These are phyloP conservation scores for Dasyurus viverrinus DNA, from an alignment of 2,113 vertebrate species.

Conservation along the genomic window DNA sequence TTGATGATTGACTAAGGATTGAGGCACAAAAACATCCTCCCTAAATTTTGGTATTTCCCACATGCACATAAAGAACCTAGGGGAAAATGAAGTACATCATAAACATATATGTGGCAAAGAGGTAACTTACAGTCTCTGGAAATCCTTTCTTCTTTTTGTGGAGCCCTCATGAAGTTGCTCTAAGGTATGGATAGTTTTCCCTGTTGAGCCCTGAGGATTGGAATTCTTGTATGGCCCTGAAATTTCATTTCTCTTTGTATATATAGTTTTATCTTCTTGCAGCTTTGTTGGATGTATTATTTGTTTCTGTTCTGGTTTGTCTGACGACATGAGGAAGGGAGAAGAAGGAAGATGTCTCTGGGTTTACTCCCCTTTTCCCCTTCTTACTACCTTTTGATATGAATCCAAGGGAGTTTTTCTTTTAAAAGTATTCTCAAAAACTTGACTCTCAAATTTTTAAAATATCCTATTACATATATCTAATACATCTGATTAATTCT, in stretches of 20 bases:
- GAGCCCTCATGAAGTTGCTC: not conserved
- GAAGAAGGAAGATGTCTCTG: not conserved
- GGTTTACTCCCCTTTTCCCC: not conserved
- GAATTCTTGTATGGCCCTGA: not conserved
- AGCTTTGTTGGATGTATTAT: not conserved
- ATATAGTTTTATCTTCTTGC: too few species aligned
- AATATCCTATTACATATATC: not conserved
- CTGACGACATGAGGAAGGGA: not conserved
- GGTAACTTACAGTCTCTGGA: not conserved
- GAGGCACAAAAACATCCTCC: not conserved
- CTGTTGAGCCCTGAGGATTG: not conserved
- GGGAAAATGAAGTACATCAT: not conserved
- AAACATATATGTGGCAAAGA: not conserved
- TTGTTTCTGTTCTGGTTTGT: not conserved
- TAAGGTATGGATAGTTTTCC: not conserved
- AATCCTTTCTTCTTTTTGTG: not conserved
- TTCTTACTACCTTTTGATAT: not conserved
- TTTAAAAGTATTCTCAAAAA: not conserved
- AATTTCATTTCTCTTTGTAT: not conserved
- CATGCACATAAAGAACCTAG: too few species aligned
- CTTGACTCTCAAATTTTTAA: not conserved
- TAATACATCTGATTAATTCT: not conserved
- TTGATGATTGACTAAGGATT: not conserved
- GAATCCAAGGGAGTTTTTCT: not conserved
- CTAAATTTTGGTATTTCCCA: not conserved